Base-by-base conservation (phyloP, 2,888 invertebrate species). In the Andrena hattorfiana region DNA sequence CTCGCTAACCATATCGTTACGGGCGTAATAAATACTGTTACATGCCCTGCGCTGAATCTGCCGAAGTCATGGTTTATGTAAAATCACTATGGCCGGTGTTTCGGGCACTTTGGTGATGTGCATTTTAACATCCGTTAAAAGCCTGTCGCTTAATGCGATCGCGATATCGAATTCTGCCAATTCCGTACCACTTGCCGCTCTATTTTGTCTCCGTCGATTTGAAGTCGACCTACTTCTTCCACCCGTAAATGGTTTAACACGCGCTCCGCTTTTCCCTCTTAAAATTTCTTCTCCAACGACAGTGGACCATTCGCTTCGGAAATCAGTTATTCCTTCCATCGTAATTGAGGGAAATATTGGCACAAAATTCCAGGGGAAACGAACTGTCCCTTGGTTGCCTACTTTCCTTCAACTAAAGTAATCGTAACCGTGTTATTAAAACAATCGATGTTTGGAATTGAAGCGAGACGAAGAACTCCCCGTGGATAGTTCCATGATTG, bases 191-290 rank as follows among this genome's bases (percentile, higher is more conserved):
- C 20, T 72, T 48, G 8, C 13, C 16, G n/a, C 13, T n/a, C 30
- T 69, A 30, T 75, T 75, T 48, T 48, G 20, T 32, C 35, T 71
- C 20, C 48, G 35, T 59, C 63, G 81, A 84, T 83, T 85, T 63
- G 48, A 51, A 74, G 60, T 51, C 69, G 75, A 68, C 64, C 83
- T 60, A 78, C 60, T 81, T 81, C 68, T 76, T 35, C 8, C n/a
- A 2, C 28, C 10, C 2, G 51, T 71, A 67, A 81, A 84, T 75
- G 87, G 86, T 86, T 86, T 81, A 87, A 82, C 76, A 80, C 42
- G 20, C 35, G 69, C 49, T 64, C 30, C 26, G 3, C 26, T 64
- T 64, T 28, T 49, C 68, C 13, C 49, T 60, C 60, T 63, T 20
- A 62, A 26, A 64, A 42, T n/a, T 62, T 63, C 16, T n/a, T 32